Evolutionary conservation across 2,113 vertebrate species (phyloP).

Genomic region (Thymallus thymallus): DNA sequence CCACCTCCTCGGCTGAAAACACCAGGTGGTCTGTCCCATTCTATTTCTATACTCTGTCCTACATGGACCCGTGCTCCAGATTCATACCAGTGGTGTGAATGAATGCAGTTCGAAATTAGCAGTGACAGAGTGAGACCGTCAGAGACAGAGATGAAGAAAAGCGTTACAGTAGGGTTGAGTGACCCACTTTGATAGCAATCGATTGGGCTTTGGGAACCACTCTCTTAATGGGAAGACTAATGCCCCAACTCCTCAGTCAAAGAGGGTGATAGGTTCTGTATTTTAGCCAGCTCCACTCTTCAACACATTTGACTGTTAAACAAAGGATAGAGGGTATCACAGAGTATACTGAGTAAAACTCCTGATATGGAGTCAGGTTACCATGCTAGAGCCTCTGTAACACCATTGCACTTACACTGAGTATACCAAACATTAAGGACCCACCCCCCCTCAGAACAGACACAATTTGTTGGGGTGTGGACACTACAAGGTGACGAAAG

Average conservation of each 20-base stretch:
- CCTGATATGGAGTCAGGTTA: background rate
- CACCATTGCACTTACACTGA: background rate
- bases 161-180: constrained; percentile 20
- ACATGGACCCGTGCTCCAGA: background rate
- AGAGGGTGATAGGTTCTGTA: no score
- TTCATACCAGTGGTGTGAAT: background rate
- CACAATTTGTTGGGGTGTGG: no score
- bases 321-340: background rate
- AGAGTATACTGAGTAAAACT: background rate
- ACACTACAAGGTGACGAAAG: no score
- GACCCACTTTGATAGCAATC: constrained; percentile 47
- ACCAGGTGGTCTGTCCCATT: background rate
- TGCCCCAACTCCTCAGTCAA: no score
- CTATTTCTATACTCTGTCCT: background rate
- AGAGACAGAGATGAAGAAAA: constrained; percentile 9
- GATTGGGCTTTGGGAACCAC: constrained; percentile 30
- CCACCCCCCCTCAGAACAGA: no score
- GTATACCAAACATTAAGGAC: no score
- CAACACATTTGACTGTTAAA: no score
- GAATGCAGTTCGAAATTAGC: background rate
- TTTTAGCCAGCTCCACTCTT: no score
- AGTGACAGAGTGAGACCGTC: constrained; percentile 1
- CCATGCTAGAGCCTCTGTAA: background rate
- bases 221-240: no score
- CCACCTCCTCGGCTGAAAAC: background rate